Percentiles rank a stretch among this genome's conserved stretches.
phyloP scores from a whole-genome alignment of 1,140 invertebrate genomes.

The Drosophila grimshawi region DNA sequence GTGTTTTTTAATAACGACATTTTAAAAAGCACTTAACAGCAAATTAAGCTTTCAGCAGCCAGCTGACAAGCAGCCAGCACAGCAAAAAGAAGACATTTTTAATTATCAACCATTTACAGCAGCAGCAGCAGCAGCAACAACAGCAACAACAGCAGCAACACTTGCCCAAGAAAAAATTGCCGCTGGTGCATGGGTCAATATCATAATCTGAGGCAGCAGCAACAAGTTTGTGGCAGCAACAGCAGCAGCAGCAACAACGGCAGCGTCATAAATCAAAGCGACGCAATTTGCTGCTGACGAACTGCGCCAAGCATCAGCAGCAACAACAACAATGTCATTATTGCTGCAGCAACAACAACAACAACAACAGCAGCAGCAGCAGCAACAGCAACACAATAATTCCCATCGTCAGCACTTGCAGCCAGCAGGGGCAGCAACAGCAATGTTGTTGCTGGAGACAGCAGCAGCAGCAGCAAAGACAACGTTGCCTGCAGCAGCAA shows the following conservation, averaged over 20 bases:
- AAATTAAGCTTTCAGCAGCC: slow-evolving; percentile 74
- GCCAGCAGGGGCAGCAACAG: slow-evolving; percentile 31
- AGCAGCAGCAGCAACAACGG: slow-evolving; percentile 53
- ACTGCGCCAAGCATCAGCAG: slow-evolving; percentile 56
- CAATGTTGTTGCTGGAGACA: slow-evolving; percentile 62
- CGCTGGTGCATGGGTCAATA: slow-evolving; percentile 81
- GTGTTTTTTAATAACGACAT: slow-evolving; percentile 65
- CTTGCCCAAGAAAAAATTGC: slow-evolving; percentile 49
- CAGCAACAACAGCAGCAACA: slow-evolving; percentile 19
- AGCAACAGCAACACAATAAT: slow-evolving; percentile 50
- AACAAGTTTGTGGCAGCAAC: slow-evolving; percentile 67
- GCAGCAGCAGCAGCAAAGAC: slow-evolving; percentile 32
- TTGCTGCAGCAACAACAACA: slow-evolving; percentile 36
- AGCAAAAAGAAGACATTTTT: slow-evolving; percentile 74
- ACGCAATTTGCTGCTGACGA: slow-evolving; percentile 83
- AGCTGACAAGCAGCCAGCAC: slow-evolving; percentile 39
- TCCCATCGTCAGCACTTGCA: slow-evolving; percentile 73
- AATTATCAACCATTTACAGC: slow-evolving; percentile 68
- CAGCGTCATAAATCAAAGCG: slow-evolving; percentile 80
- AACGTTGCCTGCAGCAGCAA: slow-evolving; percentile 38
- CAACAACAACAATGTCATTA: slow-evolving; percentile 56
- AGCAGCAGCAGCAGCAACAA: slow-evolving; percentile 22
- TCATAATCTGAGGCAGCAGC: slow-evolving; percentile 78
- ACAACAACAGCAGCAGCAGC: slow-evolving; percentile 46
- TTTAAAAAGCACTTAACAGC: slow-evolving; percentile 76